These are phyloP conservation scores for Troides oblongomaculatus DNA, from an alignment of 2,888 invertebrate genomes.

Conservation along the genomic window DNA sequence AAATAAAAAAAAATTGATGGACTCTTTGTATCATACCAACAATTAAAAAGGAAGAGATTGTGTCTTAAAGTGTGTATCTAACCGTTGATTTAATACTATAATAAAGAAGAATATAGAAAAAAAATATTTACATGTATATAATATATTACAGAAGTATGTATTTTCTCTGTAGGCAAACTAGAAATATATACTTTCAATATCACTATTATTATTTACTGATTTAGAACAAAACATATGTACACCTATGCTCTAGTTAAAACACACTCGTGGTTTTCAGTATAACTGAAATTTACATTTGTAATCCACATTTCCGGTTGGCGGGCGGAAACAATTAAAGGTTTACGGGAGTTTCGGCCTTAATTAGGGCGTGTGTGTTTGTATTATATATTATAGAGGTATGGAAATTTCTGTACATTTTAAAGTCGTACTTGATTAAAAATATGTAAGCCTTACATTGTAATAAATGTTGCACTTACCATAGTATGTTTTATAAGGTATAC, in stretches of 20 bases:
- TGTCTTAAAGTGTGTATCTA: not conserved
- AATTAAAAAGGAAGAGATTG: not conserved
- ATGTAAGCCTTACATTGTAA: not conserved
- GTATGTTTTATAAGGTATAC: too few species aligned
- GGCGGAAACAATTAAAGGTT: constrained; percentile 20
- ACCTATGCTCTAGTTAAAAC: not conserved
- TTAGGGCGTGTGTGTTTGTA: constrained; percentile 8
- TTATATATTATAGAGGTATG: not conserved
- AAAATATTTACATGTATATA: not conserved
- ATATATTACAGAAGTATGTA: not conserved
- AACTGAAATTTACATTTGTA: constrained; percentile 18
- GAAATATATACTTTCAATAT: not conserved
- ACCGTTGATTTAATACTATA: not conserved
- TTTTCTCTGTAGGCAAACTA: too few species aligned
- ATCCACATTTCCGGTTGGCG: constrained; percentile 9
- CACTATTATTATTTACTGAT: not conserved
- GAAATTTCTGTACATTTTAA: not conserved
- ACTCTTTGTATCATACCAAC: too few species aligned
- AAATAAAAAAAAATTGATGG: not conserved
- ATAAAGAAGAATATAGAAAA: not conserved
- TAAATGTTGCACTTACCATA: not conserved
- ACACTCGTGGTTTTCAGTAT: not conserved
- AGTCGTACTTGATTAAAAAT: not conserved
- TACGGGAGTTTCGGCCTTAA: constrained; percentile 9
- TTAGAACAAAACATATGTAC: too few species aligned